phyloP scores from a whole-genome alignment of 2,797 vertebrate genomes.

The Hippoglossus hippoglossus region DNA sequence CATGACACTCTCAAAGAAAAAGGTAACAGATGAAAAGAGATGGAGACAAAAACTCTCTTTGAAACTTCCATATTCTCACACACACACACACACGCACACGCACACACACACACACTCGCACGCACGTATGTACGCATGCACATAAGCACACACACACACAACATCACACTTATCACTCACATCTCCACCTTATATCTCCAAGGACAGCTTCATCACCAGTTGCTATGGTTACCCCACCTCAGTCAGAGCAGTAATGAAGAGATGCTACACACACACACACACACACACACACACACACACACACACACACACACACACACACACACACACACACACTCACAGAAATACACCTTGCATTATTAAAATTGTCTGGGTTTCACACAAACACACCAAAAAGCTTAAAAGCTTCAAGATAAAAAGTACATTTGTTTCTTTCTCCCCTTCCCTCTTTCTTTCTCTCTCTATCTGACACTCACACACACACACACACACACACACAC shows the following conservation, averaged over 20 bases:
- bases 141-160: constrained; percentile 16
- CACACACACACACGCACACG: not conserved
- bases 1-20: constrained; percentile 88
- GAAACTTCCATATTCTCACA: constrained; percentile 40
- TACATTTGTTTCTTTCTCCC: constrained; percentile 1
- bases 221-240: constrained; percentile 78
- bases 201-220: constrained; percentile 79
- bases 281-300: constrained; percentile 12
- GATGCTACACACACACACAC: constrained; percentile 24
- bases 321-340: constrained; percentile 2
- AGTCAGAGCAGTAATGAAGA: constrained; percentile 60
- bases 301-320: not conserved
- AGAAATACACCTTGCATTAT: constrained; percentile 52
- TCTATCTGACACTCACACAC: constrained; percentile 2
- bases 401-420: constrained; percentile 12
- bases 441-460: not conserved
- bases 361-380: constrained; percentile 55
- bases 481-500: constrained; percentile 14
- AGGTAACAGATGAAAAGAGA: constrained; percentile 76
- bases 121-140: not conserved
- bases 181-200: constrained; percentile 71
- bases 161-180: constrained; percentile 64
- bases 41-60: constrained; percentile 41
- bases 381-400: constrained; percentile 24
- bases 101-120: constrained; percentile 25